Evolutionary conservation across 2,888 invertebrate species (phyloP), one percentile per base, ranked within the genome.

Genomic region (Clunio marinus): DNA sequence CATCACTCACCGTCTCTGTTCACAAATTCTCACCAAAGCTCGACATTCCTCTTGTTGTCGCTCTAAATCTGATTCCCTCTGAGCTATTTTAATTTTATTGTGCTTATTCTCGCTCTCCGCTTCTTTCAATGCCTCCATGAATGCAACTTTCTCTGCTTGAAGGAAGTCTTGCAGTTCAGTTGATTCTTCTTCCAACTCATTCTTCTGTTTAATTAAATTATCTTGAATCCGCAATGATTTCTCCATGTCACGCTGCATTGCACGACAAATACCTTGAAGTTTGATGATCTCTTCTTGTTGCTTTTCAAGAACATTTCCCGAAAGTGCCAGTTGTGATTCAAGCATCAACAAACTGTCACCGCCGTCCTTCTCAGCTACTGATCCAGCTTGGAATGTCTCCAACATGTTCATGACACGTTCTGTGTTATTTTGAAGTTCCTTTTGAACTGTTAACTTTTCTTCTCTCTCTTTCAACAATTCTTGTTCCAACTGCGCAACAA

Each of bases 141-240:
- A 81, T 7, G 91, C 87, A 3, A 85, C 83, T 73, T 93, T 93
- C 79, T 94, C 93, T 8, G 89, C 88, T 73, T 91, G 90, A 71
- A 93, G 82, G 76, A 94, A 94, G 75, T 93, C 93, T 75, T 92
- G 91, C 80, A 93, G 82, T 78, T 94, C 93, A 1, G 83, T 82
- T 27, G 90, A 87, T 76, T 93, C 93, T 20, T 83, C 84, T 76
- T 93, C 92, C 24, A 88, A 82, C 73, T 90, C 90, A 70, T 86
- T 83, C 71, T 91, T 86, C 71, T 92, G 88, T 71, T 88, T 86
- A 69, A 88, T 80, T 57, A 91, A 78, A 13, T 83, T 78, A 68
- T 87, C 86, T 71, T 88, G 88, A 0, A 85, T 81, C 69, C 84
- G 84, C 66, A 89, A 78, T 69, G 86, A 87, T 71, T 84, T 83